Evolutionary conservation across 1,140 invertebrate genomes (phyloP).

Genomic region (Sycophila sp.): DNA sequence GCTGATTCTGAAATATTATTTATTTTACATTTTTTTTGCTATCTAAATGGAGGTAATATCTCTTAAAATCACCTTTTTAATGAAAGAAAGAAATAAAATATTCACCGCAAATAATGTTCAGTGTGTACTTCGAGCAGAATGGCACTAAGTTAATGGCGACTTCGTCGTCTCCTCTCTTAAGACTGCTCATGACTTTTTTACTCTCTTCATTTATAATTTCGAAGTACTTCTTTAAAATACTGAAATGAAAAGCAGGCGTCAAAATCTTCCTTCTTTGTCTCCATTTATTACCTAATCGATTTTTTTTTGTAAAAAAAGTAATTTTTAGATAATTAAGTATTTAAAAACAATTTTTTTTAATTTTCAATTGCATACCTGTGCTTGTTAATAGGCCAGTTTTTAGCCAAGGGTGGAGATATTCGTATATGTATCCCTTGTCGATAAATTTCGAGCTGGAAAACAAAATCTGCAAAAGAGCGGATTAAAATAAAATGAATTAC

Average conservation of each 20-base stretch:
- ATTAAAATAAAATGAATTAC: background rate
- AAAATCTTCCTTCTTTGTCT: constrained; percentile 80
- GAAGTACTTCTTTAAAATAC: constrained; percentile 84
- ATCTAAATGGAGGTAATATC: too few species aligned
- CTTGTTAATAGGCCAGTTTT: constrained; percentile 74
- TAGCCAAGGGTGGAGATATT: constrained; percentile 74
- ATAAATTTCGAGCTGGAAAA: constrained; percentile 65
- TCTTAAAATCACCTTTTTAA: background rate
- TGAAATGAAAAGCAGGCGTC: constrained; percentile 91
- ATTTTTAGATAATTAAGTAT: background rate
- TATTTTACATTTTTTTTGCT: too few species aligned
- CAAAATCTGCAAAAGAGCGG: constrained; percentile 40
- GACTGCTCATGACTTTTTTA: constrained; percentile 33
- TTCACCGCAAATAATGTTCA: constrained; percentile 85
- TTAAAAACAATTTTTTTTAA: background rate
- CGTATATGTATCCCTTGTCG: constrained; percentile 71
- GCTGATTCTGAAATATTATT: constrained; percentile 73
- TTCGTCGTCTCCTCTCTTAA: constrained; percentile 51
- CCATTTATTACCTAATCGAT: constrained; percentile 79
- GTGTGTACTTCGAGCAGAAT: constrained; percentile 76
- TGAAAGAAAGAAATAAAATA: background rate
- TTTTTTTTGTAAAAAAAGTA: background rate
- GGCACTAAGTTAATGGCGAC: constrained; percentile 70
- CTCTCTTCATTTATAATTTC: constrained; percentile 50
- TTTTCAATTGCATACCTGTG: constrained; percentile 49